A percentile compares a stretch with the other conserved stretches of the same genome.
phyloP scores from a whole-genome alignment of 2,113 vertebrate genomes.

The Cyphomyrus discorhynchus region DNA sequence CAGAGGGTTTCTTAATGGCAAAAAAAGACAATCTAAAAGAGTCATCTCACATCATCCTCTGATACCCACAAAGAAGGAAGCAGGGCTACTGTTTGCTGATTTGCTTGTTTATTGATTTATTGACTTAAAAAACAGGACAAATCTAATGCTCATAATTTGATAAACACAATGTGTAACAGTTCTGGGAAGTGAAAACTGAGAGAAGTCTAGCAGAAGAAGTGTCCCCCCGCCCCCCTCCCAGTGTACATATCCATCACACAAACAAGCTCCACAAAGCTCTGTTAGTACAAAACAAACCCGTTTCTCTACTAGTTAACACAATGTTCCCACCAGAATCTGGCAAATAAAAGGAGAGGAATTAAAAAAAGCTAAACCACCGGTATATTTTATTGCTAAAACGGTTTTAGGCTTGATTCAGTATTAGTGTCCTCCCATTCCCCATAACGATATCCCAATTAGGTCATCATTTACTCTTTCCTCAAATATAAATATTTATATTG shows the following conservation, averaged over 20 bases:
- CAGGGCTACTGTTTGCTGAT: constrained; percentile 4
- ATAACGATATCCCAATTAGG: constrained; percentile 17
- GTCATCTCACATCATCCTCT: not conserved
- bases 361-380: constrained; percentile 30
- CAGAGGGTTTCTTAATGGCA: not conserved
- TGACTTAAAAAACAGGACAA: constrained; percentile 41
- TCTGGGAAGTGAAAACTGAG: constrained; percentile 8
- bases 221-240: not conserved
- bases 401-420: constrained; percentile 15
- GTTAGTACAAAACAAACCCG: constrained; percentile 14
- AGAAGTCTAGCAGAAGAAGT: not conserved
- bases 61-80: not conserved
- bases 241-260: not conserved
- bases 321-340: constrained; percentile 20
- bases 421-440: not conserved
- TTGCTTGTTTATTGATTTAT: constrained; percentile 29
- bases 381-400: constrained; percentile 44
- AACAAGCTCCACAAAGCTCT: not conserved
- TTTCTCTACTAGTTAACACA: constrained; percentile 5
- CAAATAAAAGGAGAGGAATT: constrained; percentile 26
- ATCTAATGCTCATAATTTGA: constrained; percentile 25
- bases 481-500: constrained; percentile 31
- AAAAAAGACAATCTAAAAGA: not conserved
- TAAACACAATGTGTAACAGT: constrained; percentile 5
- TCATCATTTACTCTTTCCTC: constrained; percentile 23